A percentile compares a stretch with the other conserved stretches of the same genome.
Evolutionary conservation across 2,888 invertebrate species (phyloP).

Genomic region (Siphonodentalium dalli): DNA sequence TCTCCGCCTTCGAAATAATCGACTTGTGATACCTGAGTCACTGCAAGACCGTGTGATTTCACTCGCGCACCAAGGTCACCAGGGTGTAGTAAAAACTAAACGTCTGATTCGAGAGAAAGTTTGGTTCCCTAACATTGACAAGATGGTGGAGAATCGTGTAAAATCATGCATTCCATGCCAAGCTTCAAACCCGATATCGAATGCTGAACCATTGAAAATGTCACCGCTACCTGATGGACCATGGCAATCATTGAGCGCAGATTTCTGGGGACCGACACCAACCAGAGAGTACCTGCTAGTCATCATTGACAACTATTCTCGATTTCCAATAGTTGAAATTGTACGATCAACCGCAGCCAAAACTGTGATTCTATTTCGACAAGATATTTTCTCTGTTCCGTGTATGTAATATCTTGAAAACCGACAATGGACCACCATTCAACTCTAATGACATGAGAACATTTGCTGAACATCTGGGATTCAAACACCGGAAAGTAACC

Average conservation of each 20-base stretch:
- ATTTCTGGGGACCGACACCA: constrained; percentile 19
- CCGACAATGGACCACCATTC: no score
- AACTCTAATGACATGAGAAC: no score
- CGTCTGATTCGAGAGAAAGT: constrained; percentile 28
- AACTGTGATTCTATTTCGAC: constrained; percentile 15
- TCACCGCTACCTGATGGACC: constrained; percentile 13
- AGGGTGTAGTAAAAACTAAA: constrained; percentile 31
- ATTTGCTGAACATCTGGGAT: no score
- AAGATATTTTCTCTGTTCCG: no score
- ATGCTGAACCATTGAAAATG: constrained; percentile 17
- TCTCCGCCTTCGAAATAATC: no score
- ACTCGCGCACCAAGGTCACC: constrained; percentile 35
- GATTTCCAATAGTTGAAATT: no score
- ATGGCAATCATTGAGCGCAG: constrained; percentile 6
- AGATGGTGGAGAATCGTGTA: no score
- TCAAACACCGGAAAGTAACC: no score
- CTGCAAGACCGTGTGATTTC: constrained; percentile 23
- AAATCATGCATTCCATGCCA: constrained; percentile 18
- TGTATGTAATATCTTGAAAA: constrained; percentile 21
- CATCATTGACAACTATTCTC: no score
- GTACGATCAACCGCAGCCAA: no score
- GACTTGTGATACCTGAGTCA: no score
- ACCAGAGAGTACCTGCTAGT: no score
- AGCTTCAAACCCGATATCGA: constrained; percentile 2
- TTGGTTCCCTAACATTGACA: constrained; percentile 23